Base-by-base conservation (phyloP, 2,113 vertebrate genomes). In the Platichthys flesus region DNA sequence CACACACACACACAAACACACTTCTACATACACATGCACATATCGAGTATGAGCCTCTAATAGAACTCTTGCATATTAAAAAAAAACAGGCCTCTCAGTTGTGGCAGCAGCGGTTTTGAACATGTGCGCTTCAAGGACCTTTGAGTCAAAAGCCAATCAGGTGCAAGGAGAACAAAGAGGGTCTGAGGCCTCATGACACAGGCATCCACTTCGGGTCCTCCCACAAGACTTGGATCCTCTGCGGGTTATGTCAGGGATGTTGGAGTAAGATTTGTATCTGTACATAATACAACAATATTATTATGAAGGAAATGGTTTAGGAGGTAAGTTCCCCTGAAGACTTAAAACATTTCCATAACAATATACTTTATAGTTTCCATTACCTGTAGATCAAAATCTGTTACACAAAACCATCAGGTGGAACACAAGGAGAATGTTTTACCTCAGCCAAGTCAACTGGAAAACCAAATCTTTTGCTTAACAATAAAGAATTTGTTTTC, bases 141-240 rank as follows among this genome's bases (percentile, higher is more conserved):
- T 57, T 21, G 8, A 3, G 2, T 71, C 67, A 74, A 78, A 70
- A 58, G 28, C 49, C 51, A 60, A 77, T 88, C 72, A 85, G 71
- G 67, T 28, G 31, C 26, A 4, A 49, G 37, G 14, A 60, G 45
- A 58, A 78, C 73, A 83, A 79, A 71, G 66, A 78, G 47, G 57
- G 52, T 71, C 61, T 74, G 35, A 58, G n/a, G 18, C 20, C 70
- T 67, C 35, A 40, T 81, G 67, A 74, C 64, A 70, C 61, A 40
- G 47, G 45, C 52, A 4, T 66, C 55, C 61, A 77, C 45, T 51
- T 63, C 28, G 13, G 56, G 84, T 76, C 61, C 12, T 62, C 76
- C 26, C 62, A 74, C 21, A 80, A 70, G 14, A 73, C 40, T 51
- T 9, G 3, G 24, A 58, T 54, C 14, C 58, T 40, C 9, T 1